These are phyloP conservation scores for Tridacna gigas DNA, from an alignment of 2,888 invertebrate genomes.

Conservation along the genomic window DNA sequence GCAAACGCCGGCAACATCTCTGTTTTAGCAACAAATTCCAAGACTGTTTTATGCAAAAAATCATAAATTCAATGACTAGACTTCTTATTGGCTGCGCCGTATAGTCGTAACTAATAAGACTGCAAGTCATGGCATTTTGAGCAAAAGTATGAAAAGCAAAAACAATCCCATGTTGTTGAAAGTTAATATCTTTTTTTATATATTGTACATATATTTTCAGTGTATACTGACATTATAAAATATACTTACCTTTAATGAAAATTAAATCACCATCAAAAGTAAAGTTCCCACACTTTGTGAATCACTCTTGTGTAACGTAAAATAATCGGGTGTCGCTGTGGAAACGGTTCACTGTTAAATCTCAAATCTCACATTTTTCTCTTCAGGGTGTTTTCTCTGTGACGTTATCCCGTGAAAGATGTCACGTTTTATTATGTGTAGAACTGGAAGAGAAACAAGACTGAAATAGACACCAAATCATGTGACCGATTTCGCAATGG, in stretches of 20 bases:
- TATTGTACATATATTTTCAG: neutral
- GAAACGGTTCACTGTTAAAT: constrained; percentile 12
- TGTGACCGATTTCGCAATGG: neutral
- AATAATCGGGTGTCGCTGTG: constrained; percentile 16
- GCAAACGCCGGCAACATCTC: too few species aligned
- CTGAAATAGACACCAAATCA: constrained; percentile 9
- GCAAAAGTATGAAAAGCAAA: too few species aligned
- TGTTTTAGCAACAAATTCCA: too few species aligned
- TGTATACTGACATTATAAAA: neutral
- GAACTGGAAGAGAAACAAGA: constrained; percentile 8
- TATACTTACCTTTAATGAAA: too few species aligned
- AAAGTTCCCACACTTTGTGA: constrained; percentile 16
- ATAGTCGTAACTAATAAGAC: too few species aligned
- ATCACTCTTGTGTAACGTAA: constrained; percentile 21
- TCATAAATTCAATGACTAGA: too few species aligned
- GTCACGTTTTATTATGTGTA: neutral
- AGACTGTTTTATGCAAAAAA: too few species aligned
- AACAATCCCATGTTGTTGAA: too few species aligned
- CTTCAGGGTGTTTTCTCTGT: neutral
- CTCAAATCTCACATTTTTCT: constrained; percentile 17
- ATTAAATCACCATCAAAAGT: too few species aligned
- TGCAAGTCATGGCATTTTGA: too few species aligned
- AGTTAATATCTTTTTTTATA: neutral
- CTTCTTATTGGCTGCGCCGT: too few species aligned
- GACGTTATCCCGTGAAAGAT: neutral